A percentile compares a stretch with the other conserved stretches of the same genome.
Conservation (phyloP, 2,113 vertebrate genomes). For the Megaptera novaeangliae region DNA sequence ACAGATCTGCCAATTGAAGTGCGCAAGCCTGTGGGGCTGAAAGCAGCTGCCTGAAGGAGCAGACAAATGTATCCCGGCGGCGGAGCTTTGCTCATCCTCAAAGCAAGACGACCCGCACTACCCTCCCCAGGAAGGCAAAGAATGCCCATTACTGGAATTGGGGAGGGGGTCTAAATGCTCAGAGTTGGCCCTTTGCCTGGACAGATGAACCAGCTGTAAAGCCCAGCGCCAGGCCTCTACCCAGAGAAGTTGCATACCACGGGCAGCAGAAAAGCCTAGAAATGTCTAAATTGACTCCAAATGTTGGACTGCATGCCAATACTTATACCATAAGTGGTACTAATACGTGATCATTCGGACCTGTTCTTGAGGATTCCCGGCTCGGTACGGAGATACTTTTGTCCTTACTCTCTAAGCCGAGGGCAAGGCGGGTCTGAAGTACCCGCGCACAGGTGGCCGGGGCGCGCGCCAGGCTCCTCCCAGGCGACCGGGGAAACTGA, state of each 20-base stretch:
- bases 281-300: neutral
- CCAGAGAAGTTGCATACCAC: neutral
- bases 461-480: neutral
- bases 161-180: neutral
- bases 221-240: neutral
- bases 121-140: neutral
- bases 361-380: neutral
- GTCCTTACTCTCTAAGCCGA: neutral
- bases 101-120: neutral
- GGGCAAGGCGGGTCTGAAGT: neutral
- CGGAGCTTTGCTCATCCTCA: neutral
- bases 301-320: neutral
- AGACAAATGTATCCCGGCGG: neutral
- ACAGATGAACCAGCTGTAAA: neutral
- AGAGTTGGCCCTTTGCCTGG: neutral
- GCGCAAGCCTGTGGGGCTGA: neutral
- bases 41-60: neutral
- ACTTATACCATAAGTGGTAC: neutral
- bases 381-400: neutral
- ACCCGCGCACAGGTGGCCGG: constrained; percentile 15
- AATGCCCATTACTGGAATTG: neutral
- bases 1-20: neutral
- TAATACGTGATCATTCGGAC: neutral
- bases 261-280: neutral
- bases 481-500: neutral